A percentile compares a stretch with the other conserved stretches of the same genome.
Conservation (phyloP, 2,113 vertebrate genomes). For the Poecilia latipinna region DNA sequence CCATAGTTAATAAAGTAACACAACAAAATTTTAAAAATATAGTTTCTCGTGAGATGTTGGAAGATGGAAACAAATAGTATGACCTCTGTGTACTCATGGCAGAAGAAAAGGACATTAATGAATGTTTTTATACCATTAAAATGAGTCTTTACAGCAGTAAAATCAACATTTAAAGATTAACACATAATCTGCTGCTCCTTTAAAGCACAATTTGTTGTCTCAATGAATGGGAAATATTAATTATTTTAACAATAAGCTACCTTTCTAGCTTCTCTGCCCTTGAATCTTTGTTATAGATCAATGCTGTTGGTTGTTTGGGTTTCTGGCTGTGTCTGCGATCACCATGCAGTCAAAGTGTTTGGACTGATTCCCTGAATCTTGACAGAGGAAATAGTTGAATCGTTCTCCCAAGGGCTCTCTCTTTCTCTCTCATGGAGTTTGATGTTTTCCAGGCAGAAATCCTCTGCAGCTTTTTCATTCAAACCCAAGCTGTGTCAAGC, state of each 20-base stretch:
- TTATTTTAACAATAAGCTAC: background rate
- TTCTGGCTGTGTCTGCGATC: slow-evolving; percentile 20
- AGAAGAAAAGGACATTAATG: background rate
- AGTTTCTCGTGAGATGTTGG: background rate
- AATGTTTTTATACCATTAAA: background rate
- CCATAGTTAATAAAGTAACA: too few species aligned
- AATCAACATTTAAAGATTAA: background rate
- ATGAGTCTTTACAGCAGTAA: background rate
- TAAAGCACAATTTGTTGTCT: slow-evolving; percentile 9
- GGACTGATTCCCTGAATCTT: slow-evolving; percentile 37
- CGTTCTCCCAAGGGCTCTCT: background rate
- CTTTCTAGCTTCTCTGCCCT: slow-evolving; percentile 12
- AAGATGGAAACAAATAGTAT: background rate
- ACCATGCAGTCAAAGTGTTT: slow-evolving; percentile 39
- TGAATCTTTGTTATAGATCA: background rate
- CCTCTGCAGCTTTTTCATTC: slow-evolving; percentile 24
- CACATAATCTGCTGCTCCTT: background rate
- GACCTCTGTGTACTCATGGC: background rate
- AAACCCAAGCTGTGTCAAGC: slow-evolving; percentile 41
- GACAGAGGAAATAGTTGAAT: slow-evolving; percentile 29
- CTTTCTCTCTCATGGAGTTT: slow-evolving; percentile 22
- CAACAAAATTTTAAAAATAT: background rate
- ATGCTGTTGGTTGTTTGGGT: slow-evolving; percentile 29
- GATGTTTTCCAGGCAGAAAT: slow-evolving; percentile 52
- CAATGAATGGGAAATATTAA: slow-evolving; percentile 5